Percentiles rank a stretch among this genome's conserved stretches.
Conservation (phyloP, 2,797 vertebrate genomes). For the Malurus leucopterus region DNA sequence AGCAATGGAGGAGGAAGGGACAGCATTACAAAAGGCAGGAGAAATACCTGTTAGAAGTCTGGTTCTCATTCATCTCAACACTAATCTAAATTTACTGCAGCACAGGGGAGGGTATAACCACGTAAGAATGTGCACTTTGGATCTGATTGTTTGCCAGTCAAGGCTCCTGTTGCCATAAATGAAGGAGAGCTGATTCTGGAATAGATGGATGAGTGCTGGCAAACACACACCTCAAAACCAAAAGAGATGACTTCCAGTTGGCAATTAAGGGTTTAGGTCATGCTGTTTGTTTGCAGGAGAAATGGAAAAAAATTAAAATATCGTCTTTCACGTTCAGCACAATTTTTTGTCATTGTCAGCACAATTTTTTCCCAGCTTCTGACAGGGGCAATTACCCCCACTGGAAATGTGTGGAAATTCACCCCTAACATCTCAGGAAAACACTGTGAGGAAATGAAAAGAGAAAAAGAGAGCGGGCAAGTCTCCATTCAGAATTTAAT, state of each 20-base stretch:
- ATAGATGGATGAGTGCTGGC: not conserved
- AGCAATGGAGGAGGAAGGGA: not conserved
- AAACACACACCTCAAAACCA: not conserved
- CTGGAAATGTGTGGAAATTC: not conserved
- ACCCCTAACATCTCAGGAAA: not conserved
- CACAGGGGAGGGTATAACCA: not conserved
- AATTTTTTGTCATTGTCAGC: not conserved
- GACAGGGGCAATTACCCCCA: fast-evolving
- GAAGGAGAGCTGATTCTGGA: not conserved
- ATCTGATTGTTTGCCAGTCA: not conserved
- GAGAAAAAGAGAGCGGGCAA: fast-evolving
- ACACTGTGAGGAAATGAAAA: not conserved
- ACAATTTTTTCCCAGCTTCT: not conserved
- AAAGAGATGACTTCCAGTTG: not conserved
- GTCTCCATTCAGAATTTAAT: not conserved
- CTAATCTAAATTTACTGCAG: not conserved
- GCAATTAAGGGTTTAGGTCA: not conserved
- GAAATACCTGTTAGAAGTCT: not conserved
- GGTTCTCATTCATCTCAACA: not conserved
- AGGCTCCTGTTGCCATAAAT: not conserved
- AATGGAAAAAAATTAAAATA: not conserved
- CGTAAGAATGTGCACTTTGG: not conserved
- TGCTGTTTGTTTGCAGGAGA: not conserved
- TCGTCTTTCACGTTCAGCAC: not conserved
- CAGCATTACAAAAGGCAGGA: not conserved